Evolutionary conservation across 2,888 invertebrate species (phyloP).

Genomic region (Barypeithes pellucidus): DNA sequence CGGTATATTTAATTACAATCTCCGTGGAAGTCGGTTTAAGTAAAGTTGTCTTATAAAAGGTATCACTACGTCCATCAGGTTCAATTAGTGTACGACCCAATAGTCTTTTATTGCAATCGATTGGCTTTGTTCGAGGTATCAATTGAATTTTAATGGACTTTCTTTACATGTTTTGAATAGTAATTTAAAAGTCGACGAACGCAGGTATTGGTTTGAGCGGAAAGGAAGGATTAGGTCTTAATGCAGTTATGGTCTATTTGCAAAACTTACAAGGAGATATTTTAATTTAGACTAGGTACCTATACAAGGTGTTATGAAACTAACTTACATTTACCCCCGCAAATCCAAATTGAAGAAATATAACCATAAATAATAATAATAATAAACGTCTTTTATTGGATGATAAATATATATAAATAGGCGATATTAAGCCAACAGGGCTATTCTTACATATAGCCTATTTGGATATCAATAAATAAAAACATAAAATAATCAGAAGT

Average conservation of each 20-base stretch:
- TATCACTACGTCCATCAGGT: constrained; percentile 41
- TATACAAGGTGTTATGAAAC: too few species aligned
- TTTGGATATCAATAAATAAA: too few species aligned
- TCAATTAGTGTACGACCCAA: constrained; percentile 48
- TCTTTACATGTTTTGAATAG: constrained; percentile 46
- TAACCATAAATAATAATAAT: too few species aligned
- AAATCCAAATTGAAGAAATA: too few species aligned
- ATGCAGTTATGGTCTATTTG: neutral
- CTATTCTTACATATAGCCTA: too few species aligned
- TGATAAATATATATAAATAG: too few species aligned
- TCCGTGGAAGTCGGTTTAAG: constrained; percentile 29
- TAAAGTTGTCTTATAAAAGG: constrained; percentile 42
- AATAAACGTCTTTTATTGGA: too few species aligned
- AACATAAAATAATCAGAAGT: too few species aligned
- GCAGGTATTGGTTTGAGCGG: constrained; percentile 23
- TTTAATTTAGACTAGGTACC: too few species aligned
- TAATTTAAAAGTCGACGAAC: constrained; percentile 43
- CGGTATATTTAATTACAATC: constrained; percentile 36
- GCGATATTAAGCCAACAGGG: too few species aligned
- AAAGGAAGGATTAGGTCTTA: constrained; percentile 16
- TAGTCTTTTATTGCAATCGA: constrained; percentile 47
- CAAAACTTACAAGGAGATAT: neutral
- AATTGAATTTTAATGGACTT: constrained; percentile 46
- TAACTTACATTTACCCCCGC: too few species aligned
- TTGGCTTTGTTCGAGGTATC: constrained; percentile 36